Conservation (phyloP, 2,113 vertebrate species). For the Hemichromis elongatus region DNA sequence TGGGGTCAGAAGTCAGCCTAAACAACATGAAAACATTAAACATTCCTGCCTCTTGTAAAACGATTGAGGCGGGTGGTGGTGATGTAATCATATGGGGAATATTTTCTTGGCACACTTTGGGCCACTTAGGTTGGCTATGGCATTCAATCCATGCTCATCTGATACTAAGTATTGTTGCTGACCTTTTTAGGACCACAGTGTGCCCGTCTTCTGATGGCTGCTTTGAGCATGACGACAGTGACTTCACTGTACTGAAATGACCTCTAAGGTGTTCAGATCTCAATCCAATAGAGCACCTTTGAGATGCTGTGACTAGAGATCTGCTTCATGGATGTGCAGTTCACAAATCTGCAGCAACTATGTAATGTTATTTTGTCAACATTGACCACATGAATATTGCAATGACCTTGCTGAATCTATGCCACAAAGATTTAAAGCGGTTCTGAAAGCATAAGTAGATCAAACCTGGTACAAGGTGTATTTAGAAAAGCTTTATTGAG, state of each 20-base stretch:
- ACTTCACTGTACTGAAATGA: neutral
- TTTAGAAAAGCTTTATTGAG: too few species aligned
- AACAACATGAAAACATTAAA: neutral
- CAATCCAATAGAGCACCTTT: neutral
- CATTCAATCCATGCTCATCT: too few species aligned
- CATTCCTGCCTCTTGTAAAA: neutral
- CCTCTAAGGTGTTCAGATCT: neutral
- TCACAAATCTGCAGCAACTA: neutral
- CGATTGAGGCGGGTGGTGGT: neutral
- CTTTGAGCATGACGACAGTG: neutral
- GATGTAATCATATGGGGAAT: neutral
- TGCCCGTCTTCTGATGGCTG: neutral
- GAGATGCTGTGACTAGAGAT: neutral
- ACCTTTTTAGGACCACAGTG: neutral
- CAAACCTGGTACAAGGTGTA: neutral
- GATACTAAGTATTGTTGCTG: neutral
- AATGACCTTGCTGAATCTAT: neutral
- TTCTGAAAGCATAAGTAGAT: neutral
- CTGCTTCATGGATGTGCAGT: neutral
- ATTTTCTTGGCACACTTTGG: neutral
- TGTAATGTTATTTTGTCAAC: neutral
- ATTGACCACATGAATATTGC: neutral
- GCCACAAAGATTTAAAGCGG: neutral
- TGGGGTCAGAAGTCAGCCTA: neutral
- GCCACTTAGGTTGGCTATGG: too few species aligned